phyloP scores from a whole-genome alignment of 2,113 vertebrate species.

The Nicator chloris region DNA sequence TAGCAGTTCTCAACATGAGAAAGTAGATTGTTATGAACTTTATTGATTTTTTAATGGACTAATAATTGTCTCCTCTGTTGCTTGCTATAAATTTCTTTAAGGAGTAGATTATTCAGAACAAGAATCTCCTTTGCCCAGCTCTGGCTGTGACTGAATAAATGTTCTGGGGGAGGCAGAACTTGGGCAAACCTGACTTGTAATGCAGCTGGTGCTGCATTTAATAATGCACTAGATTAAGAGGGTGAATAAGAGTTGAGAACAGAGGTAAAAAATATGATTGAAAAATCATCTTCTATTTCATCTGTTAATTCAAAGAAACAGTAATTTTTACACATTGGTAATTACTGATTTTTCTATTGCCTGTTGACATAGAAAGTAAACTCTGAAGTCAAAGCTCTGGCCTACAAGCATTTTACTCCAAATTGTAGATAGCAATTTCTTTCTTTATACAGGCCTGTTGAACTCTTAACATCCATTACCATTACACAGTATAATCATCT shows the following conservation, averaged over 20 bases:
- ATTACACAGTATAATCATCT: not conserved
- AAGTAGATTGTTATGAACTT: not conserved
- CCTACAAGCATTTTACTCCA: not conserved
- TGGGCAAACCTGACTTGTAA: not conserved
- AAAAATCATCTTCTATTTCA: not conserved
- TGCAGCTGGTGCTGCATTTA: not conserved
- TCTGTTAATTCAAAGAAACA: not conserved
- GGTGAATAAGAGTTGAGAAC: not conserved
- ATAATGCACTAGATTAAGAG: not conserved
- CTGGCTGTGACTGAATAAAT: not conserved
- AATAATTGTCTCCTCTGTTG: not conserved
- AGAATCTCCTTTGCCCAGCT: not conserved
- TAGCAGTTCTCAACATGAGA: not conserved
- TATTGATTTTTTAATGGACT: slow-evolving; percentile 22
- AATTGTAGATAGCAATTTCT: not conserved
- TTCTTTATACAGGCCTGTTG: not conserved
- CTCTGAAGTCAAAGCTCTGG: not conserved
- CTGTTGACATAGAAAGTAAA: not conserved
- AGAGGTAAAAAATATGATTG: not conserved
- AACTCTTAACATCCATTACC: not conserved
- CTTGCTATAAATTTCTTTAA: not conserved
- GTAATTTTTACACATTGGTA: not conserved
- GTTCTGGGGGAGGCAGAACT: not conserved
- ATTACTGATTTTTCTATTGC: not conserved
- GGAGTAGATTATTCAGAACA: not conserved